Base-by-base conservation (phyloP, 2,888 invertebrate species). In the Elaeidobius kamerunicus region DNA sequence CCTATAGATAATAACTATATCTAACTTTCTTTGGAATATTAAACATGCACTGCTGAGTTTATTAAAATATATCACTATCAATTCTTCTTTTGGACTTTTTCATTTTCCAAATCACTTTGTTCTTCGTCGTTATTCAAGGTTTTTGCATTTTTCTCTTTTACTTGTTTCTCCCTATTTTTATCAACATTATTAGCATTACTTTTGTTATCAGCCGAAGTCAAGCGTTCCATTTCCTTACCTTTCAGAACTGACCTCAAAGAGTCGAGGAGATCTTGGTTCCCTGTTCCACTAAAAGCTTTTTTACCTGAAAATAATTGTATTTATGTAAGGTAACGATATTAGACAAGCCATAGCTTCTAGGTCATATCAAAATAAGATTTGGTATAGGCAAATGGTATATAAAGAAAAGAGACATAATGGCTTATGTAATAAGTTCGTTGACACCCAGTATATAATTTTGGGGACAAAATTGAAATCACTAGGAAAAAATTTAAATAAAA, bases 161-260 rank as follows among this genome's bases (percentile, higher is more conserved):
- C 34, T 20, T 56, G 15, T 28, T 50, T 38, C 16, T 49, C 41
- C 49, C 49, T 51, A 47, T 56, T 56, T 41, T 56, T 55, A 58
- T 57, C 52, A 52, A 52, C 47, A 47, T 20, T 39, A 27, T 44
- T 48, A 42, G 54, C 28, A 46, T 58, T 38, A 47, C 28, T 44
- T 32, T 15, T 16, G 20, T 7, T 32, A 12, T 15, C 27, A 36
- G 43, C 42, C 47, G 46, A 34, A 50, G 38, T 32, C 43, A 55
- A 34, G 56, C 35, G 18, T 47, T 34, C 54, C 52, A 6, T 41
- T 2, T 56, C 43, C 73, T 78, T 76, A 60, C 77, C 76, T 63
- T 72, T 75, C 52, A 85, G 69, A 15, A 81, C 83, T 66, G 77
- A 75, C 61, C 79, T 79, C 55, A 86, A 78, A 4, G 82, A 78